Conservation (phyloP, 2,797 vertebrate genomes). For the Varecia variegata region DNA sequence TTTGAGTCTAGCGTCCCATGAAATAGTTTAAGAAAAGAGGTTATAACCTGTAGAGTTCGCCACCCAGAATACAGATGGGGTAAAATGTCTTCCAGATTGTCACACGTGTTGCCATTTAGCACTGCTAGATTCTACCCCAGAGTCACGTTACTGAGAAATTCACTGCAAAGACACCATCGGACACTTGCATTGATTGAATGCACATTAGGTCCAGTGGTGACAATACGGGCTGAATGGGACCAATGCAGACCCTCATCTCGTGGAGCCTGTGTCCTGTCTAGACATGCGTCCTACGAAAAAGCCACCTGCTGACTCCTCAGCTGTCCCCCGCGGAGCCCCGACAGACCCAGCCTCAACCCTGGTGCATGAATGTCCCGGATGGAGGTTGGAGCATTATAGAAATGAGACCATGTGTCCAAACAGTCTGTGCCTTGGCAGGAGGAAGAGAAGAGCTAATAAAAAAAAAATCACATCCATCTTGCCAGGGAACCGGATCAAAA, state of each 20-base stretch:
- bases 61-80: not conserved
- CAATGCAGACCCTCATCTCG: not conserved
- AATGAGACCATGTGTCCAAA: not conserved
- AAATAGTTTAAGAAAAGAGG: not conserved
- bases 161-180: not conserved
- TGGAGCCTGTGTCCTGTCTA: not conserved
- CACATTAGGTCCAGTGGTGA: not conserved
- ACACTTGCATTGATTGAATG: not conserved
- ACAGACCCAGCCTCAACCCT: not conserved
- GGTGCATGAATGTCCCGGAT: not conserved
- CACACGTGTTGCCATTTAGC: not conserved
- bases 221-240: not conserved
- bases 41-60: not conserved
- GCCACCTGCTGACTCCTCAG: not conserved
- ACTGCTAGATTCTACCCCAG: not conserved
- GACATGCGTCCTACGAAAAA: not conserved
- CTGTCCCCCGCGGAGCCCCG: not conserved
- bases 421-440: not conserved
- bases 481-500: conserved; percentile 5
- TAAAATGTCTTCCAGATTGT: not conserved
- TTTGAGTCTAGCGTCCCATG: not conserved
- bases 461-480: not conserved
- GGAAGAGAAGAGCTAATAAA: not conserved
- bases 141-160: not conserved
- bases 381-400: not conserved